phyloP scores from a whole-genome alignment of 2,113 vertebrate species.

The Corynorhinus townsendii region DNA sequence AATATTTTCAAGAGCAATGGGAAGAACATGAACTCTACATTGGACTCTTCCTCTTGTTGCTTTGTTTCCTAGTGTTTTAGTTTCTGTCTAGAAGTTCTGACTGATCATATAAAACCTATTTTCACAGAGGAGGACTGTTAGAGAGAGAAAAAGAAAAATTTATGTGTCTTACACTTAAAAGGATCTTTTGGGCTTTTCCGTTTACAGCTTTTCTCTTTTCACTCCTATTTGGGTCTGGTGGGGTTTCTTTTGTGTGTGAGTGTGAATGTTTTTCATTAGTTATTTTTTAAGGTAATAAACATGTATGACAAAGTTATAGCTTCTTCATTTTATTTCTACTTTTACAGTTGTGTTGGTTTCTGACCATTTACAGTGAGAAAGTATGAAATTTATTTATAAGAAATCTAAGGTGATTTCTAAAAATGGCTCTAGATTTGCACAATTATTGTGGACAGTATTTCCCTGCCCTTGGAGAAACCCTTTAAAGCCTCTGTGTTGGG shows the following conservation, averaged over 20 bases:
- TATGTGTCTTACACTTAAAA: conserved; percentile 76
- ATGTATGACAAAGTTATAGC: conserved; percentile 69
- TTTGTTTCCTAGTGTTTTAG: conserved; percentile 15
- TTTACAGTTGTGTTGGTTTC: conserved; percentile 61
- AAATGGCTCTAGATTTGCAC: conserved; percentile 26
- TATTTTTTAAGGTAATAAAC: conserved; percentile 74
- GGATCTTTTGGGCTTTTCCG: conserved; percentile 57
- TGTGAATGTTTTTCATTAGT: conserved; percentile 74
- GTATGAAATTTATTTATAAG: conserved; percentile 58
- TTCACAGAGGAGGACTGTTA: conserved; percentile 53
- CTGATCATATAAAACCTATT: conserved; percentile 61
- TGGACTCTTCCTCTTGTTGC: conserved; percentile 37
- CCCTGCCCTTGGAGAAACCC: conserved; percentile 24
- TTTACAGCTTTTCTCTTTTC: conserved; percentile 67
- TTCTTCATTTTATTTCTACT: conserved; percentile 63
- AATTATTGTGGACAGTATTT: conserved; percentile 32
- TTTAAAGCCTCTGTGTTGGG: conserved; percentile 16
- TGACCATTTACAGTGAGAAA: conserved; percentile 57
- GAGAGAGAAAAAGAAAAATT: conserved; percentile 61
- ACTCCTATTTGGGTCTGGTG: neutral
- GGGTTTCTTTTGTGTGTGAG: neutral
- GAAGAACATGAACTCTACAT: conserved; percentile 18
- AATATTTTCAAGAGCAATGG: conserved; percentile 4
- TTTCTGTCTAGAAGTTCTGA: conserved; percentile 53
- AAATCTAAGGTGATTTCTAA: conserved; percentile 49